Conservation (phyloP, 2,888 invertebrate genomes). For the Platycnemis pennipes region DNA sequence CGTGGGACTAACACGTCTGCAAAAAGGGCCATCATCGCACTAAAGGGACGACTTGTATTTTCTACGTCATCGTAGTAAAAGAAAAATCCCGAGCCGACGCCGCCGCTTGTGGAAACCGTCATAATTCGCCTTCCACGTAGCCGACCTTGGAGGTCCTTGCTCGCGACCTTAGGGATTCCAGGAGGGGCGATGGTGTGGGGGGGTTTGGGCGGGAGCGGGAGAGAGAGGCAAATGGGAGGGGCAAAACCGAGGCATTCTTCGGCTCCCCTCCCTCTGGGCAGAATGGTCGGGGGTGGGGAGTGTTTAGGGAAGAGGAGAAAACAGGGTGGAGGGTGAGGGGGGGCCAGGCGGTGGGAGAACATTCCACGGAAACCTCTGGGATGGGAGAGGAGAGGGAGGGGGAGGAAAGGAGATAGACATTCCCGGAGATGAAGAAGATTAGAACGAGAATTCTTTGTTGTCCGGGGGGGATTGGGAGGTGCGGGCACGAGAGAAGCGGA, state of each 20-base stretch:
- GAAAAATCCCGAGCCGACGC: slow-evolving; percentile 25
- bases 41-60: slow-evolving; percentile 4
- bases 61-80: slow-evolving; percentile 53
- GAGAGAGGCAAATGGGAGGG: slow-evolving; percentile 57
- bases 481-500: not conserved
- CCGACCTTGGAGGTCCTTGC: slow-evolving; percentile 66
- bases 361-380: slow-evolving; percentile 34
- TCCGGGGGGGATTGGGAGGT: not conserved
- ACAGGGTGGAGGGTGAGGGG: slow-evolving; percentile 37
- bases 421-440: slow-evolving; percentile 63
- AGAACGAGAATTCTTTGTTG: slow-evolving; percentile 56
- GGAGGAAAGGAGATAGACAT: slow-evolving; percentile 66
- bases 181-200: slow-evolving; percentile 66
- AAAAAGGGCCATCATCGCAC: not conserved
- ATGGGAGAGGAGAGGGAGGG: slow-evolving; percentile 23
- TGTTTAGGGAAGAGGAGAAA: slow-evolving; percentile 60
- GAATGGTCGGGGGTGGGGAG: slow-evolving; percentile 45
- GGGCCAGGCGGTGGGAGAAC: slow-evolving; percentile 31
- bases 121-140: slow-evolving; percentile 68
- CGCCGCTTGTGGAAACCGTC: slow-evolving; percentile 43
- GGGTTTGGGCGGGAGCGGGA: slow-evolving; percentile 43
- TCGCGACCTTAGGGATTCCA: slow-evolving; percentile 65
- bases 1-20: not conserved
- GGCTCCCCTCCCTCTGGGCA: slow-evolving; percentile 57
- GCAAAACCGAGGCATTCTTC: slow-evolving; percentile 69